Conservation (phyloP, 2,888 invertebrate species). For the Melieria omissa region DNA sequence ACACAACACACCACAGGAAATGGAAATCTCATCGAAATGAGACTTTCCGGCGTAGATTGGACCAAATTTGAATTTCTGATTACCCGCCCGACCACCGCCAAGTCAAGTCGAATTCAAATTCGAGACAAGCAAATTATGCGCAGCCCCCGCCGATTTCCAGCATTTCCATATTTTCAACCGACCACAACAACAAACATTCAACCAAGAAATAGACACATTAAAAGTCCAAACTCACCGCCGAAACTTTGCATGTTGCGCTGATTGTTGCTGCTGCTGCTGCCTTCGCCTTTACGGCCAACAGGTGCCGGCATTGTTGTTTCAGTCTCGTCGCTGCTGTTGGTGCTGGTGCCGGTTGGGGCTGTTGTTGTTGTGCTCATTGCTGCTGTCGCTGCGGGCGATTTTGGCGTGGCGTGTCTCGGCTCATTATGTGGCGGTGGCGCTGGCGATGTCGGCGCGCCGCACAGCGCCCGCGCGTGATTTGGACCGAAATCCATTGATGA, state of each 20-base stretch:
- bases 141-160: neutral
- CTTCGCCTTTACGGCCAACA: conserved; percentile 38
- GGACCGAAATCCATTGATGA: conserved; percentile 30
- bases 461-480: conserved; percentile 7
- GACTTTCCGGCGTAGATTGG: conserved; percentile 29
- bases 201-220: neutral
- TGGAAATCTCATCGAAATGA: conserved; percentile 15
- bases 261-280: conserved; percentile 36
- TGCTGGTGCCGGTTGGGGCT: conserved; percentile 22
- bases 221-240: conserved; percentile 25
- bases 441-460: conserved; percentile 54
- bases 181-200: neutral
- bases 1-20: conserved; percentile 25
- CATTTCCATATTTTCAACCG: neutral
- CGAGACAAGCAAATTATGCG: neutral
- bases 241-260: conserved; percentile 26
- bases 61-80: conserved; percentile 33
- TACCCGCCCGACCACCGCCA: neutral
- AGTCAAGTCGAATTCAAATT: neutral
- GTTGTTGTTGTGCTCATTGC: conserved; percentile 33
- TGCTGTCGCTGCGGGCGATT: conserved; percentile 45
- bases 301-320: conserved; percentile 30
- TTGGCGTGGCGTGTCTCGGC: conserved; percentile 51
- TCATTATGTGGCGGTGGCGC: conserved; percentile 57
- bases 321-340: conserved; percentile 9